Evolutionary conservation across 2,888 invertebrate species (phyloP).

Genomic region (Drosophila kambysellisi): DNA sequence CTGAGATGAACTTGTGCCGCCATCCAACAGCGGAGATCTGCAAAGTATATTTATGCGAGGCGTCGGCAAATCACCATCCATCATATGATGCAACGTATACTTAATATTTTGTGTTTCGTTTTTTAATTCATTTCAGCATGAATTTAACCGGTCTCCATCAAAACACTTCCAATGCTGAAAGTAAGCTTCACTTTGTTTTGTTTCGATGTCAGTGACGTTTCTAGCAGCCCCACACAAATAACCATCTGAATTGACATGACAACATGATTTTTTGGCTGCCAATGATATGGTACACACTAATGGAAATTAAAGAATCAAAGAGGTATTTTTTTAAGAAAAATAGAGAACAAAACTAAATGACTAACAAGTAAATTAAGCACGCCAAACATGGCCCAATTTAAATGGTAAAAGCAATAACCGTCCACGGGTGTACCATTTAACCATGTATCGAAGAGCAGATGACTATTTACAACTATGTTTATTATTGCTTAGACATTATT

Average conservation of each 20-base stretch:
- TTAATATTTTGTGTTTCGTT: constrained; percentile 34
- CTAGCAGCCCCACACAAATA: constrained; percentile 30
- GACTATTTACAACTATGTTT: no score
- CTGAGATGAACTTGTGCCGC: constrained; percentile 64
- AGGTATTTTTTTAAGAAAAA: no score
- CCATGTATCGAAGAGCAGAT: no score
- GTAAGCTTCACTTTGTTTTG: constrained; percentile 23
- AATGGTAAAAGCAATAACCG: no score
- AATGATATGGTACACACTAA: no score
- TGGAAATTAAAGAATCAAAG: no score
- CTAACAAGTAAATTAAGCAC: no score
- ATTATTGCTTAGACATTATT: no score
- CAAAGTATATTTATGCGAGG: constrained; percentile 51
- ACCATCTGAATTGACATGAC: constrained; percentile 14
- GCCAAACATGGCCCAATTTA: no score
- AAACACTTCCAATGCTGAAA: constrained; percentile 16
- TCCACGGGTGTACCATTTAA: no score
- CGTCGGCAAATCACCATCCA: constrained; percentile 28
- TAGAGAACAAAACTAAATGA: no score
- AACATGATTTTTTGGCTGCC: neutral
- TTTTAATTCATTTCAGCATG: constrained; percentile 32
- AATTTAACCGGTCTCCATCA: constrained; percentile 52
- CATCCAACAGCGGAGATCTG: constrained; percentile 70
- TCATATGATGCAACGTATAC: constrained; percentile 52
- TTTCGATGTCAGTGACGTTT: constrained; percentile 2